Evolutionary conservation across 2,113 vertebrate species (phyloP).

Genomic region (Psittacula cyanocephala): DNA sequence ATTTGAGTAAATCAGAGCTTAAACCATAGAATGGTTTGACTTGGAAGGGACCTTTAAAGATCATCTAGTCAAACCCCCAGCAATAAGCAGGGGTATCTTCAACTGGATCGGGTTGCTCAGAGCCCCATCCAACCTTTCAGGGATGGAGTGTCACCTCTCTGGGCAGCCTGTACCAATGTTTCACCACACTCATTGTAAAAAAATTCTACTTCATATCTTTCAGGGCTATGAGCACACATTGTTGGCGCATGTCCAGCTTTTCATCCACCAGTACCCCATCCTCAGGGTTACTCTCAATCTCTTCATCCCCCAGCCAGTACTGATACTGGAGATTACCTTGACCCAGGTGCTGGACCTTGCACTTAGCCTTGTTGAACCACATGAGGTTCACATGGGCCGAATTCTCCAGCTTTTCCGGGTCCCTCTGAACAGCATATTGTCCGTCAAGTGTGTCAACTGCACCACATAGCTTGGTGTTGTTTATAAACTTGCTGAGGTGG

Average conservation of each 20-base stretch:
- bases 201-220: background rate
- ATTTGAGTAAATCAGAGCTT: background rate
- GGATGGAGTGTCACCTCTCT: too few relatives aligned
- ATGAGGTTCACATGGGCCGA: background rate
- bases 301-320: background rate
- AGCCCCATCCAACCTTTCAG: background rate
- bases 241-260: background rate
- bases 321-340: rapidly evolving
- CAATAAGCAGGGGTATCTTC: background rate
- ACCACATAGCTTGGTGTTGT: background rate
- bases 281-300: rapidly evolving
- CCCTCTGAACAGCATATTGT: background rate
- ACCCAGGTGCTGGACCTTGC: background rate
- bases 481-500: background rate
- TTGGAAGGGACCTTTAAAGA: background rate
- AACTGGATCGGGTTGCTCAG: background rate
- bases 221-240: background rate
- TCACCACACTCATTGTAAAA: background rate
- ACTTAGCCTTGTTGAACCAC: background rate
- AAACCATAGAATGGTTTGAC: background rate
- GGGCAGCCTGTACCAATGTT: background rate
- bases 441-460: rapidly evolving
- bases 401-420: background rate
- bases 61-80: background rate
- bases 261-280: background rate